A percentile compares a stretch with the other conserved stretches of the same genome.
phyloP scores from a whole-genome alignment of 2,113 vertebrate species.

The Zosterops hypoxanthus region DNA sequence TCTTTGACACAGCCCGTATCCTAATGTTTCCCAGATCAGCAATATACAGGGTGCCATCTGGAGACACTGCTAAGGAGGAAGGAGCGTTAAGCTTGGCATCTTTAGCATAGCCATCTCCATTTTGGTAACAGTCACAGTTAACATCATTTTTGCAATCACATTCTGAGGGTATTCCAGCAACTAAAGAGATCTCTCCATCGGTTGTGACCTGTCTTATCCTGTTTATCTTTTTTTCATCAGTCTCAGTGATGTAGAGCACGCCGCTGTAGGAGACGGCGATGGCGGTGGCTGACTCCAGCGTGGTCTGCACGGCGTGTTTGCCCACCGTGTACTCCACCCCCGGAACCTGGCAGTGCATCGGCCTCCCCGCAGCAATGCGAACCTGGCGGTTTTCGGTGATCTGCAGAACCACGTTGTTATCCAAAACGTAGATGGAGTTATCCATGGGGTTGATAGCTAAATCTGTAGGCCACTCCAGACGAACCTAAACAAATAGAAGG shows the following conservation, averaged over 20 bases:
- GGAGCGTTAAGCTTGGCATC: conserved; percentile 93
- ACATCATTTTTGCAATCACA: conserved; percentile 97
- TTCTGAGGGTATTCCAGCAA: conserved; percentile 90
- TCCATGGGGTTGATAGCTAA: conserved; percentile 96
- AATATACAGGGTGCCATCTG: conserved; percentile 91
- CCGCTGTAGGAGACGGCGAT: conserved; percentile 92
- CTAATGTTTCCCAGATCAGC: conserved; percentile 96
- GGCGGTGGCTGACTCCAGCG: conserved; percentile 89
- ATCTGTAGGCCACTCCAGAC: conserved; percentile 97
- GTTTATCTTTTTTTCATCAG: conserved; percentile 94
- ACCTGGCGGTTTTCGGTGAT: conserved; percentile 95
- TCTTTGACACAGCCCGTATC: conserved; percentile 89
- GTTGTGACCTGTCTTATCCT: conserved; percentile 91
- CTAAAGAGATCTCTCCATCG: conserved; percentile 93
- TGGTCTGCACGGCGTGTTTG: conserved; percentile 87
- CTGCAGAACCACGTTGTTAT: conserved; percentile 94
- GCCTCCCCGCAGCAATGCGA: conserved; percentile 90
- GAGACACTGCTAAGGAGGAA: conserved; percentile 91
- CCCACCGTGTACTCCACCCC: conserved; percentile 83
- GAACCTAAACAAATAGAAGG: conserved; percentile 78
- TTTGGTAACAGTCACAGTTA: conserved; percentile 97
- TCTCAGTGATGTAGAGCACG: conserved; percentile 91
- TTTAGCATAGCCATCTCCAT: conserved; percentile 95
- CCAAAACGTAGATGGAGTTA: conserved; percentile 94
- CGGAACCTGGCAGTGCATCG: conserved; percentile 90